Evolutionary conservation across 2,797 vertebrate species (phyloP).

Genomic region (Thamnophis elegans): DNA sequence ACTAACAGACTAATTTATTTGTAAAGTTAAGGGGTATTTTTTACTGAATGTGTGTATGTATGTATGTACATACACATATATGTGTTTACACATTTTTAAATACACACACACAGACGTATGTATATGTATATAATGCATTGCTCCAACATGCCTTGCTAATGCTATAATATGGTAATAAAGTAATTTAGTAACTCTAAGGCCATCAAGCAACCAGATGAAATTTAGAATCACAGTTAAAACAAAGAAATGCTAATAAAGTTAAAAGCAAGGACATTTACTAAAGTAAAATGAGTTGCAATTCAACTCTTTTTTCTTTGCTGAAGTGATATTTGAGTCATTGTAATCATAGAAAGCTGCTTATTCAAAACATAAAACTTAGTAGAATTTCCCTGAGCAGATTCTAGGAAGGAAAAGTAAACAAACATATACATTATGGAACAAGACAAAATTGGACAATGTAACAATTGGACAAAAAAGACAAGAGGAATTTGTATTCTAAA

Average conservation of each 20-base stretch:
- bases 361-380: neutral
- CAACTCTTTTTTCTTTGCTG: slow-evolving; percentile 4
- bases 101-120: neutral
- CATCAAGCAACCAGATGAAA: slow-evolving; percentile 39
- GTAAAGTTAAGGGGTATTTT: slow-evolving; percentile 25
- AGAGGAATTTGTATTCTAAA: neutral
- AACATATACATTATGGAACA: neutral
- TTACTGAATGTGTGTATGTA: neutral
- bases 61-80: neutral
- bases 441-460: slow-evolving; percentile 9
- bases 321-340: neutral
- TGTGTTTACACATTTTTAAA: neutral
- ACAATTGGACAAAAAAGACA: neutral
- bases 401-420: neutral
- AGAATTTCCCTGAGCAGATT: slow-evolving; percentile 21
- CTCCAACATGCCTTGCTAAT: neutral
- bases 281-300: slow-evolving; percentile 21
- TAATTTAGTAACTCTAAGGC: slow-evolving; percentile 19
- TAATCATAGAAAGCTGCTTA: slow-evolving; percentile 47
- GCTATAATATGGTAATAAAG: neutral
- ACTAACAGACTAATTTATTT: slow-evolving; percentile 20
- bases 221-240: slow-evolving; percentile 34
- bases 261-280: slow-evolving; percentile 38
- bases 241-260: slow-evolving; percentile 46
- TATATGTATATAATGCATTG: neutral